These are phyloP conservation scores for Amiota mariae DNA, from an alignment of 2,888 invertebrate species.

Conservation along the genomic window DNA sequence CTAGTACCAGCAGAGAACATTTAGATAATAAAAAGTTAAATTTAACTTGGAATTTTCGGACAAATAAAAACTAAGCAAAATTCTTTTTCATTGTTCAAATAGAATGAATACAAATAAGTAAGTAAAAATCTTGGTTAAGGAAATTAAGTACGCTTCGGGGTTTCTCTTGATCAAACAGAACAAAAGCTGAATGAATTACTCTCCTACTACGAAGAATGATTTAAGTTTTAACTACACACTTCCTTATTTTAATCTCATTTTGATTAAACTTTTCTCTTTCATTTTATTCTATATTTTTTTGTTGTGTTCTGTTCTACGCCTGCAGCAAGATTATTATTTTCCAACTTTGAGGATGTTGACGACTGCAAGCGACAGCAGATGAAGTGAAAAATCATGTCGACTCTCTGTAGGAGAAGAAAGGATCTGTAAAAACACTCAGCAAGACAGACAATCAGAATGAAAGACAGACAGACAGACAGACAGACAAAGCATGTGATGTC, in stretches of 20 bases:
- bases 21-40: too few species aligned
- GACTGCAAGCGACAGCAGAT: constrained; percentile 17
- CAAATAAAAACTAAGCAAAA: too few species aligned
- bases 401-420: too few species aligned
- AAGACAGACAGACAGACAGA: neutral
- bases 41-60: too few species aligned
- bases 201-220: too few species aligned
- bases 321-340: constrained; percentile 13
- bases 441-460: neutral
- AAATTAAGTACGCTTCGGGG: too few species aligned
- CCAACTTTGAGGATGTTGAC: neutral
- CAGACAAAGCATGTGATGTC: constrained; percentile 19
- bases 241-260: constrained; percentile 18
- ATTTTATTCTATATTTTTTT: neutral
- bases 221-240: constrained; percentile 19
- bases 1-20: too few species aligned
- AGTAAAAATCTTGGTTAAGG: too few species aligned
- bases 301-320: neutral
- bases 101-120: too few species aligned
- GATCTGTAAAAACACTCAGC: neutral
- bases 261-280: constrained; percentile 22
- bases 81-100: too few species aligned
- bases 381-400: constrained; percentile 2
- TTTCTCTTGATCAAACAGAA: too few species aligned
- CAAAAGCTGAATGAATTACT: too few species aligned